Base-by-base conservation (phyloP, 2,888 invertebrate species). In the Plebejus argus region DNA sequence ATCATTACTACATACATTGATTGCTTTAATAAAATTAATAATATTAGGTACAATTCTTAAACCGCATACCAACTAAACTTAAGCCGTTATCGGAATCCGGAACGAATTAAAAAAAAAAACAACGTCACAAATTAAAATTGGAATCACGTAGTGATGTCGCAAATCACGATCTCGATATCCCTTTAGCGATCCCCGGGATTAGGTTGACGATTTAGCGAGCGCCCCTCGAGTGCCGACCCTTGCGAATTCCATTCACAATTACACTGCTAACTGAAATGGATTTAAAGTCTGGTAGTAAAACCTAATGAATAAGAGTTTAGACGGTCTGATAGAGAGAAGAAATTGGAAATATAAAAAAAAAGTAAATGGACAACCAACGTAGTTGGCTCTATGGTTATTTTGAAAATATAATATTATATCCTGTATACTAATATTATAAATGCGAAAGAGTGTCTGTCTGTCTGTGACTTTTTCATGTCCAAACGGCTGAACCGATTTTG, bases 151-250 rank as follows among this genome's bases (percentile, higher is more conserved):
- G 81, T 79, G 83, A 81, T 81, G 84, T 84, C 82, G 81, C 83
- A 81, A 81, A 82, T 80, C 81, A 82, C 77, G 70, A 23, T 35
- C 45, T 76, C 66, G 82, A 83, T 85, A 87, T 91, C 91, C 92
- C 90, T 91, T 92, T 91, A 92, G 91, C 89, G 91, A 91, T 92
- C 90, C 45, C 90, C 91, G 85, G 85, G 88, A 89, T 89, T 87
- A 89, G 86, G 88, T 89, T 84, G 88, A 87, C 90, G 87, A 90
- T 90, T 91, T 90, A 87, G 88, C 89, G 85, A 87, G 89, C 87
- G 88, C 86, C 77, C 85, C 86, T 90, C 85, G 85, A 89, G 85
- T 87, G 72, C 83, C 83, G 84, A 83, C 85, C 84, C 85, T 85
- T 80, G 81, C 82, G 80, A 80, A 84, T 82, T 81, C 90, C 86